A percentile compares a stretch with the other conserved stretches of the same genome.
These are phyloP conservation scores for Lates japonicus DNA, from an alignment of 2,797 vertebrate genomes.

Conservation along the genomic window DNA sequence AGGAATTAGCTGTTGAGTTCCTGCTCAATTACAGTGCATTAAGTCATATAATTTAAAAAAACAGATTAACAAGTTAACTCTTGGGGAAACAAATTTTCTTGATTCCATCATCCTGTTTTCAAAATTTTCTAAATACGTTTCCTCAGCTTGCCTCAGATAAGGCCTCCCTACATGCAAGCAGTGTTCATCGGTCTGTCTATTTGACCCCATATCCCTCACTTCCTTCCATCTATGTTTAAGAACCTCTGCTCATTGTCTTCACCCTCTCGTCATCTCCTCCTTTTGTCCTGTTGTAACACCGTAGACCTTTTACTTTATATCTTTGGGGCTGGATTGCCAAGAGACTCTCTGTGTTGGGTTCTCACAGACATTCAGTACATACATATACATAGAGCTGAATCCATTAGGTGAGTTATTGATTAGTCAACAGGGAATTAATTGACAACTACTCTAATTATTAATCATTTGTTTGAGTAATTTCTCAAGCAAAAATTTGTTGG, in stretches of 20 bases:
- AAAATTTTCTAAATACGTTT: not conserved
- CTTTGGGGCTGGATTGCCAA: not conserved
- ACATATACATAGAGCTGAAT: not conserved
- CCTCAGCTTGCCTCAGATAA: constrained; percentile 14
- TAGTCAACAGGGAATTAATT: not conserved
- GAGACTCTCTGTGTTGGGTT: not conserved
- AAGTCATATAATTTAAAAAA: not conserved
- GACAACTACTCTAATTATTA: not conserved
- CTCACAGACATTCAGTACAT: not conserved
- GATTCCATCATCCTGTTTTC: not conserved
- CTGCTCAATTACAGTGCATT: not conserved
- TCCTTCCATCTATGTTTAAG: constrained; percentile 38
- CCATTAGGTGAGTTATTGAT: not conserved
- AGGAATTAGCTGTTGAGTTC: not conserved
- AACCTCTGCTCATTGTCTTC: constrained; percentile 36
- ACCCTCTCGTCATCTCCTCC: constrained; percentile 48
- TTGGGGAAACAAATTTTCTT: not conserved
- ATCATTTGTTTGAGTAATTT: not conserved
- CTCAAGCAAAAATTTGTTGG: not conserved
- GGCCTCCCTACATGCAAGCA: not conserved
- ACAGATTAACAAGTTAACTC: not conserved
- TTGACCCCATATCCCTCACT: constrained; percentile 20
- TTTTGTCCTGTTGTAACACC: constrained; percentile 40
- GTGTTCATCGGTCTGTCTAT: constrained; percentile 5
- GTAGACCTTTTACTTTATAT: not conserved